Evolutionary conservation across 2,888 invertebrate species (phyloP).

Genomic region (Noctua janthe): DNA sequence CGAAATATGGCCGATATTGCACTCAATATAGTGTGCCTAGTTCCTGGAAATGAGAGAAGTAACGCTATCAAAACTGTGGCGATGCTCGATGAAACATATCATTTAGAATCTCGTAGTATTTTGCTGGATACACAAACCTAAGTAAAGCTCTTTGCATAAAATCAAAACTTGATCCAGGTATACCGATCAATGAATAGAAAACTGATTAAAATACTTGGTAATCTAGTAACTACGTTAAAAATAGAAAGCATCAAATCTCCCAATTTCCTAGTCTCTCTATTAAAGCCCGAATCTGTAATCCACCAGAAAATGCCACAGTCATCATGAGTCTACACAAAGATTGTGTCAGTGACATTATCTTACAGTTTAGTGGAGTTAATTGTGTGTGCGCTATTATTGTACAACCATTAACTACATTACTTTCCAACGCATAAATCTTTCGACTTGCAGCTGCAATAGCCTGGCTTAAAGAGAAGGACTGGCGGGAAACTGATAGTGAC

Average conservation of each 20-base stretch:
- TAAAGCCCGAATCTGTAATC: conserved; percentile 3
- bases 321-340: conserved; percentile 21
- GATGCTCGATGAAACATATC: background rate
- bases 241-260: background rate
- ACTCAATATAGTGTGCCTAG: conserved; percentile 27
- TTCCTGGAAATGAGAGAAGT: conserved; percentile 29
- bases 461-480: background rate
- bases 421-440: conserved; percentile 37
- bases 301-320: conserved; percentile 17
- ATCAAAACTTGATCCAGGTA: background rate
- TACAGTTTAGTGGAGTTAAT: conserved; percentile 49
- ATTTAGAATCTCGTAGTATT: background rate
- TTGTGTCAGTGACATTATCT: conserved; percentile 49
- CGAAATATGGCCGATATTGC: conserved; percentile 53
- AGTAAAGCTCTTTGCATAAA: background rate
- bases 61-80: conserved; percentile 1
- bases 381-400: conserved; percentile 52
- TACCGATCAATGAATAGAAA: background rate
- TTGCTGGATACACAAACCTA: background rate
- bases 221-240: background rate
- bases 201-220: background rate
- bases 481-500: background rate
- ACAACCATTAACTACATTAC: conserved; percentile 39
- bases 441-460: conserved; percentile 5
- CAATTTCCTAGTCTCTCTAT: background rate